phyloP scores from a whole-genome alignment of 2,113 vertebrate species.

The Seriola quinqueradiata region DNA sequence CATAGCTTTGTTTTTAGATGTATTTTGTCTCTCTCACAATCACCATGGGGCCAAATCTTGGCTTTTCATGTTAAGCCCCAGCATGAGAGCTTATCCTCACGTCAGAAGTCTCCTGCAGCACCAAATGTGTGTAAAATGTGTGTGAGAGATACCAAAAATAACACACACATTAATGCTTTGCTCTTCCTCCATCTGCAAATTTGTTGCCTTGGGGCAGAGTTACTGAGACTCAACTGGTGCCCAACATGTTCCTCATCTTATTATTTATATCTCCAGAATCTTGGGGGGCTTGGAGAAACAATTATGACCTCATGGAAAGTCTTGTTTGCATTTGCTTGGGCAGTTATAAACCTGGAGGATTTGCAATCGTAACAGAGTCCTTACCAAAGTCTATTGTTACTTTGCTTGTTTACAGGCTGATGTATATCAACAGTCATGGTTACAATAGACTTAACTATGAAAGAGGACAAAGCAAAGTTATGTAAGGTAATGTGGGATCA shows the following conservation, averaged over 20 bases:
- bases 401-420: constrained; percentile 7
- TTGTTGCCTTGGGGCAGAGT: neutral
- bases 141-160: constrained; percentile 11
- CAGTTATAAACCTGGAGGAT: constrained; percentile 13
- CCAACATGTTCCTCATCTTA: constrained; percentile 15
- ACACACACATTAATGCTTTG: constrained; percentile 9
- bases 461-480: neutral
- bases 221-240: constrained; percentile 17
- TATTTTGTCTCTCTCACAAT: constrained; percentile 2
- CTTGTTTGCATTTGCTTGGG: constrained; percentile 5
- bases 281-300: constrained; percentile 22
- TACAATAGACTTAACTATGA: neutral
- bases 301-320: constrained; percentile 18
- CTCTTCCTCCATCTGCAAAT: neutral
- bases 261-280: constrained; percentile 26
- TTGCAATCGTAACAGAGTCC: neutral
- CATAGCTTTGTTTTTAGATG: neutral
- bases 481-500: neutral
- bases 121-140: neutral
- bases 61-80: neutral
- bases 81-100: constrained; percentile 3
- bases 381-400: neutral
- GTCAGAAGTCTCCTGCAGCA: neutral
- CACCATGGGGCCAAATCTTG: neutral
- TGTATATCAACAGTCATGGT: neutral